phyloP scores from a whole-genome alignment of 2,888 invertebrate species.

The Nephrotoma appendiculata region DNA sequence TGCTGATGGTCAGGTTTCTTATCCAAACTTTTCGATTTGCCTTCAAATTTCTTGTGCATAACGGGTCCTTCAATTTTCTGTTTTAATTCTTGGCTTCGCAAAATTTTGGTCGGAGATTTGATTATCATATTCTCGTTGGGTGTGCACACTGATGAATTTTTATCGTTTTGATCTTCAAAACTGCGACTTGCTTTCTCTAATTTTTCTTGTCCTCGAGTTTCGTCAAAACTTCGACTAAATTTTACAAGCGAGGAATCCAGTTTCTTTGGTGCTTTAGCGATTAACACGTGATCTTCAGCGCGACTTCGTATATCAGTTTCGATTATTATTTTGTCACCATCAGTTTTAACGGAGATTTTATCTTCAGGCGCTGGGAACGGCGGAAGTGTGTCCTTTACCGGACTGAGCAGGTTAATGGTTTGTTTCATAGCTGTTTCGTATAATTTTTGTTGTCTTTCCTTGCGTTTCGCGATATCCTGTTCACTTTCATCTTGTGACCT shows the following conservation, averaged over 20 bases:
- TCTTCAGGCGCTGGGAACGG: conserved; percentile 59
- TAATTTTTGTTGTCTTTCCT: conserved; percentile 58
- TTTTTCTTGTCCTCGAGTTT: conserved; percentile 40
- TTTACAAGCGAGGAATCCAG: conserved; percentile 44
- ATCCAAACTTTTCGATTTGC: conserved; percentile 52
- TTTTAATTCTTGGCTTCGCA: conserved; percentile 44
- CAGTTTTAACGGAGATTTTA: conserved; percentile 54
- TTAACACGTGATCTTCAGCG: conserved; percentile 59
- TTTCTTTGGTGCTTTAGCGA: conserved; percentile 59
- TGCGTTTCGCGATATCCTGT: conserved; percentile 50
- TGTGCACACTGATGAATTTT: conserved; percentile 36
- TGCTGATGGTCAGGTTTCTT: conserved; percentile 44
- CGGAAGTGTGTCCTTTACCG: conserved; percentile 55
- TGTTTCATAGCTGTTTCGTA: conserved; percentile 63
- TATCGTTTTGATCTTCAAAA: conserved; percentile 48
- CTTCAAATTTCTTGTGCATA: conserved; percentile 43
- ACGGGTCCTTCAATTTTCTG: conserved; percentile 49
- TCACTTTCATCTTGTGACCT: conserved; percentile 61
- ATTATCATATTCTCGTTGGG: conserved; percentile 31
- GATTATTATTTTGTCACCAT: conserved; percentile 52
- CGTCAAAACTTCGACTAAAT: conserved; percentile 48
- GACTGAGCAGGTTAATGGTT: conserved; percentile 57
- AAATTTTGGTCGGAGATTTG: conserved; percentile 43
- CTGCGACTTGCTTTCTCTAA: conserved; percentile 44
- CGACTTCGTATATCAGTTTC: conserved; percentile 61